Base-by-base conservation (phyloP, 2,888 invertebrate species). In the Tetanocera ferruginea region DNA sequence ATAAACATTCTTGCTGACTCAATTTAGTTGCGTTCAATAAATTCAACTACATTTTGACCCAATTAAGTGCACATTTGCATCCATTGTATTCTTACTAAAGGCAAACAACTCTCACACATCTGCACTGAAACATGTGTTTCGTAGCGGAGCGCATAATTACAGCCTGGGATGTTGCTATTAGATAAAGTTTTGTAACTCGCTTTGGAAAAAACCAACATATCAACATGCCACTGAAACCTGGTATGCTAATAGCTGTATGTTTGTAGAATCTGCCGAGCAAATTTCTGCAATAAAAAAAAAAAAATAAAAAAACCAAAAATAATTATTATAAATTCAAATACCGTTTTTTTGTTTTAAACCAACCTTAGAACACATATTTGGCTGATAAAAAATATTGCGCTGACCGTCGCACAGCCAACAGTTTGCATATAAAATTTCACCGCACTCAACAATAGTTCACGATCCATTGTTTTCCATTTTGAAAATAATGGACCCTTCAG, bases 301-400 rank as follows among this genome's bases (percentile, higher is more conserved):
- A 55, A 70, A n/a, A n/a, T 17, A 34, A 51, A 3, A 6, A 14
- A 25, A 43, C 52, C n/a, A 28, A 17, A 76, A 8, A 52, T 5
- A 28, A 62, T 51, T 17, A 74, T 51, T 43, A 25, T 17, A 17
- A 14, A 34, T 31, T 43, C 34, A 52, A 71, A 23, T 49, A 57
- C 23, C 14, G 43, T 11, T 23, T 49, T 25, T 28, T 11, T 23
- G 37, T 25, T 28, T 17, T 5, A 55, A 72, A 34, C 79, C 67
- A 69, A 87, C 87, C 87, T 85, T 6, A 84, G 57, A 37, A 70
- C 34, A 70, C 87, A 87, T 11, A 84, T 78, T 14, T 78, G 77
- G 5, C 76, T 60, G 1, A 82, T 77, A n/a, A 76, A 76, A 0
- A 79, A 64, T 8, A 80, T 81, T 5, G 80, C 81, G 62, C 76